Conservation (phyloP, 2,797 vertebrate genomes). For the Odontamblyopus lacepedii region DNA sequence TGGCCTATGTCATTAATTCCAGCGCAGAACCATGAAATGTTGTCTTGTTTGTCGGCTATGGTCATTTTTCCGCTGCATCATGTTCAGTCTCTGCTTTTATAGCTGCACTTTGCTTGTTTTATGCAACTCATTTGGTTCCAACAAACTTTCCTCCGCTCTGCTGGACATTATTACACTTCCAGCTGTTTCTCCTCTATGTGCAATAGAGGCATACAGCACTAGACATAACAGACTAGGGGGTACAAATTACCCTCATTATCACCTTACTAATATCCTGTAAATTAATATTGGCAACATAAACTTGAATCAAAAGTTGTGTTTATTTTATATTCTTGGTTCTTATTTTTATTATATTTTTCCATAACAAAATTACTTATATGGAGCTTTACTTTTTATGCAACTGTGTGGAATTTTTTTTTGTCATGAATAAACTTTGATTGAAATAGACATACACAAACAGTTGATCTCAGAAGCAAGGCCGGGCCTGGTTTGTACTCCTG, state of each 20-base stretch:
- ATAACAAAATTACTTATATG: background rate
- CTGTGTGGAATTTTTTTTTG: no score
- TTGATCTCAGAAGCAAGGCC: no score
- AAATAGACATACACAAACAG: no score
- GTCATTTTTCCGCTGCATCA: slow-evolving; percentile 18
- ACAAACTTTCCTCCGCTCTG: slow-evolving; percentile 32
- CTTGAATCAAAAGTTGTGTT: background rate
- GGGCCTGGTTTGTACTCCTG: no score
- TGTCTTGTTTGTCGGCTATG: slow-evolving; percentile 35
- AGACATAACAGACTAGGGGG: background rate
- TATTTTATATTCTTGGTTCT: background rate
- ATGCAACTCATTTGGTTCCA: slow-evolving; percentile 42
- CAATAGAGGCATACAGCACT: background rate
- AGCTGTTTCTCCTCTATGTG: slow-evolving; percentile 23
- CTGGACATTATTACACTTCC: slow-evolving; percentile 31
- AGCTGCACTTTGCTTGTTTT: slow-evolving; percentile 31
- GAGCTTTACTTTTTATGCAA: background rate
- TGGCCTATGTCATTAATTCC: slow-evolving; percentile 61
- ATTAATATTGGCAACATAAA: background rate
- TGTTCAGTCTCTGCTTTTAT: slow-evolving; percentile 29
- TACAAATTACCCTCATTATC: slow-evolving; percentile 2
- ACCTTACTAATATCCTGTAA: background rate
- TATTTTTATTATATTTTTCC: background rate
- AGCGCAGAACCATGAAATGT: slow-evolving; percentile 42
- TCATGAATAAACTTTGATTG: no score